Evolutionary conservation across 2,113 vertebrate genomes (phyloP).

Genomic region (Anguilla japonica): DNA sequence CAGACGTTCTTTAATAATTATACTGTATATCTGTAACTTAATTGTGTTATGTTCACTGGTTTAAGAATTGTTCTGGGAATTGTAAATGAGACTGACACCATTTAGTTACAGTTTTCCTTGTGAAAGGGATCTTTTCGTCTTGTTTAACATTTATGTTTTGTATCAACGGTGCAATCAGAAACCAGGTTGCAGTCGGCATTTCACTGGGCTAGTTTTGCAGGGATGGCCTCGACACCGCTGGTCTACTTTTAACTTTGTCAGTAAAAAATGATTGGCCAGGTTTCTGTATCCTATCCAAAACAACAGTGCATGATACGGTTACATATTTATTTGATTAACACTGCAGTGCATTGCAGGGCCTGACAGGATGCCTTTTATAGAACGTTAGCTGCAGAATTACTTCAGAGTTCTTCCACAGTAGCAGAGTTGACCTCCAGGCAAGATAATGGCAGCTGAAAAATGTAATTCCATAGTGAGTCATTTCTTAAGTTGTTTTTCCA

Average conservation of each 20-base stretch:
- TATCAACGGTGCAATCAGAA: not conserved
- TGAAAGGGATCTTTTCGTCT: slow-evolving; percentile 26
- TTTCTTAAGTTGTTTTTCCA: slow-evolving; percentile 28
- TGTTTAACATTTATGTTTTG: not conserved
- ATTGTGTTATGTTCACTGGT: not conserved
- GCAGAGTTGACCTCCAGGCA: slow-evolving; percentile 13
- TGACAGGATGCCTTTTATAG: not conserved
- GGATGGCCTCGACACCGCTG: not conserved
- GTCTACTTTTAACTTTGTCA: not conserved
- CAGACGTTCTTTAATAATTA: not conserved
- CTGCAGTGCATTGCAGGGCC: not conserved
- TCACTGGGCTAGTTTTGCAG: not conserved
- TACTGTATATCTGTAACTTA: not conserved
- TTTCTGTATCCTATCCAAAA: not conserved
- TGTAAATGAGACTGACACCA: not conserved
- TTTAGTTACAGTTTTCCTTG: not conserved
- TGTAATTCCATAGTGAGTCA: slow-evolving; percentile 10
- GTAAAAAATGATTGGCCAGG: not conserved
- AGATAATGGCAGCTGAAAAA: slow-evolving; percentile 25
- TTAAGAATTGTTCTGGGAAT: not conserved
- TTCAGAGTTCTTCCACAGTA: not conserved
- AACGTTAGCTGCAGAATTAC: not conserved
- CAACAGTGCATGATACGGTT: not conserved
- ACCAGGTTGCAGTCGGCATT: not conserved
- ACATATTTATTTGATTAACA: not conserved